Evolutionary conservation across 1,140 invertebrate genomes (phyloP), one percentile per base, ranked within the genome.

Genomic region (Belonocnema kinseyi): DNA sequence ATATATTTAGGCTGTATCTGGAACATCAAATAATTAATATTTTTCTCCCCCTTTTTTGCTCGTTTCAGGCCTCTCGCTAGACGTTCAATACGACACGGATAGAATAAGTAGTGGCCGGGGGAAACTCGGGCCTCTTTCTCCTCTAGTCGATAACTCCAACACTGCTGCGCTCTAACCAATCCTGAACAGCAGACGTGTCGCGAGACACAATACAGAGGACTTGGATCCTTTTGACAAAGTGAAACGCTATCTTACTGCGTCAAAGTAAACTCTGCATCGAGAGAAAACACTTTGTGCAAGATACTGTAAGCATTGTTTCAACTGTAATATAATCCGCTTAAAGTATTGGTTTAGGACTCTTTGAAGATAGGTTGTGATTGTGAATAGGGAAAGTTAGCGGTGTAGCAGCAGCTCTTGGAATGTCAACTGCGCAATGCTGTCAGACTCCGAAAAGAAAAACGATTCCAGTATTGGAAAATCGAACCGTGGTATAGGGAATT

Each of bases 31-130:
- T 46, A 26, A 46, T 46, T 46, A 46, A 46, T 10, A 11, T 58
- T 50, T 66, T 73, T 53, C 19, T 73, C 40, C 8, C 16, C 8
- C 50, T n/a, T 73, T 77, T 33, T 50, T 0, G 0, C 26, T 77
- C 26, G 77, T 92, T 88, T 61, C 85, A 94, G 94, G 93, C 87
- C 92, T 94, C 81, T 94, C 95, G 50, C 90, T 96, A 85, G 95
- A 96, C 86, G 93, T 96, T 80, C 94, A 95, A 86, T 96, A 96
- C 85, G 96, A 96, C 89, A 93, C 95, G 82, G 95, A 96, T 91
- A 93, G 93, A 80, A 88, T 92, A 78, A 92, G 92, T 83, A 93
- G 93, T 50, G 94, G 94, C 58, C 94, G 94, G 84, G 94, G 95
- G 81, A 94, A 95, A 79, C 93, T 95, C 76, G 95, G 95, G 82